Evolutionary conservation across 35 echinoderm and acorn worm genomes (phyloP), one percentile per base, ranked within the genome.

Genomic region (Apostichopus parvimensis): DNA sequence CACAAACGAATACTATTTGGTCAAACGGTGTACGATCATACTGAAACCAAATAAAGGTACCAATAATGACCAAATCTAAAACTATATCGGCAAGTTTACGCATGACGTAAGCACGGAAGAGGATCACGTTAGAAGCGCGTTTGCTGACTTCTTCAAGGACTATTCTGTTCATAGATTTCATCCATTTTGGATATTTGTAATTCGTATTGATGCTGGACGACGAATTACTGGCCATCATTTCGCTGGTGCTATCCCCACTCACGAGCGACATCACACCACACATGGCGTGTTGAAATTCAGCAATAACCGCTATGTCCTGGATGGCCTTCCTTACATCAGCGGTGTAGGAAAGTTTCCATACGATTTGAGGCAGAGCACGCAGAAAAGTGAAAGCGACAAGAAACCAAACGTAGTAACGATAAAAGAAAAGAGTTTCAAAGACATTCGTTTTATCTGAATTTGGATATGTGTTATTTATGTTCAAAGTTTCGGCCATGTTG

Each of bases 351-450:
- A 84, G 15, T 25, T 58, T 84, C 81, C 81, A 84, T 1, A n/a
- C 54, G 20, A 84, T 59, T 20, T 58, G 81, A 10, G 81, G 81
- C 18, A 84, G 81, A 17, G 81, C 54, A 23, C 81, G 81, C 1
- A 84, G 20, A 52, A 84, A 84, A 6, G 54, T 84, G 81, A 84
- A 84, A 22, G 57, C 20, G 21, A 56, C 20, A 9, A 84, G 55
- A 84, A 84, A 84, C 81, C 81, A 60, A 58, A 84, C 57, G 52
- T 84, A 84, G 17, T 84, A 58, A 5, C 81, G 81, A 84, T 84
- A 84, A 59, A 84, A 83, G 80, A 84, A 84, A 6, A 84, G 81
- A 5, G 81, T 84, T 59, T 57, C 56, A 83, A 83, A 56, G 56
- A 61, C 58, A 12, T 61, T 61, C 12, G 58, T 61, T 8, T 8